Conservation (phyloP, 2,113 vertebrate genomes). For the Oostethus manadensis region DNA sequence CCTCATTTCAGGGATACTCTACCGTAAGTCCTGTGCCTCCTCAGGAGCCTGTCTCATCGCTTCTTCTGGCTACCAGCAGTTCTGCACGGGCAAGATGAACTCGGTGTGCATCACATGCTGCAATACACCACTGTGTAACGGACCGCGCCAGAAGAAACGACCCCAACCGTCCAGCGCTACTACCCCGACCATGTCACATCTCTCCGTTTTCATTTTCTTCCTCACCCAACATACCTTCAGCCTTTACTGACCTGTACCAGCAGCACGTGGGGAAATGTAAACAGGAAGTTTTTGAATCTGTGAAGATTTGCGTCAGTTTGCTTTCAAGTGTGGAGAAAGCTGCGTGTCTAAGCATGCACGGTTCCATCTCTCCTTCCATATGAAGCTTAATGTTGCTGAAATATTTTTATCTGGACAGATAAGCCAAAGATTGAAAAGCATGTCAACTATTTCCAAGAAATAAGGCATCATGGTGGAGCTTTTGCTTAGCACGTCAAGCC, state of each 20-base stretch:
- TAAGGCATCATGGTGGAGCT: too few relatives aligned
- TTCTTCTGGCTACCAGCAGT: conserved; percentile 92
- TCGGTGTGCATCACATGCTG: conserved; percentile 96
- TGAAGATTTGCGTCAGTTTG: too few relatives aligned
- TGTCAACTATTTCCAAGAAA: too few relatives aligned
- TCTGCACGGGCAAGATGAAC: conserved; percentile 89
- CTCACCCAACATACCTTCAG: neutral
- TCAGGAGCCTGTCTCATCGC: conserved; percentile 90
- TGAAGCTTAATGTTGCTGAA: too few relatives aligned
- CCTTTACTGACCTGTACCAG: neutral
- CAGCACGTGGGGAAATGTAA: neutral
- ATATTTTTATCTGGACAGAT: too few relatives aligned
- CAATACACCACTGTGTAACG: conserved; percentile 88
- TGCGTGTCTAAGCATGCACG: too few relatives aligned
- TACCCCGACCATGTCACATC: neutral
- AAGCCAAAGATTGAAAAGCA: too few relatives aligned
- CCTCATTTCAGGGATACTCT: conserved; percentile 86
- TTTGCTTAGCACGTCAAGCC: too few relatives aligned
- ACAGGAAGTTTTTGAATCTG: too few relatives aligned
- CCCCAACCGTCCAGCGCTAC: conserved; percentile 57
- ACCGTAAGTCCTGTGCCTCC: conserved; percentile 89
- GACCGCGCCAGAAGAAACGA: conserved; percentile 80
- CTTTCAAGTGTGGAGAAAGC: too few relatives aligned
- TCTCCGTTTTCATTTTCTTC: neutral
- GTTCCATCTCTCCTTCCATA: too few relatives aligned